A percentile compares a stretch with the other conserved stretches of the same genome.
Conservation (phyloP, 2,797 vertebrate genomes). For the Sebastes cheni region DNA sequence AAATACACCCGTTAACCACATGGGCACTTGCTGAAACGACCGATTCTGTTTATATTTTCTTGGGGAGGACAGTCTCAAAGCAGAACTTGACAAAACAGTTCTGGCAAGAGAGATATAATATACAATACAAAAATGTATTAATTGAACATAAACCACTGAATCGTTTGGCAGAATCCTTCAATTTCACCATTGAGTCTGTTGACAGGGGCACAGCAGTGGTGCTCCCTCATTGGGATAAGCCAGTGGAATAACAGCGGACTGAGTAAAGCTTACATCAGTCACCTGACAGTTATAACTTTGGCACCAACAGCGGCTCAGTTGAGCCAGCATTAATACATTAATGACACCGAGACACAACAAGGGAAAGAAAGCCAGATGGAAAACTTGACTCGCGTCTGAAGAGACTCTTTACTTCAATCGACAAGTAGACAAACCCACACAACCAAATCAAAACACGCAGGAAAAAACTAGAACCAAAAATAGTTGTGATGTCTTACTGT, state of each 20-base stretch:
- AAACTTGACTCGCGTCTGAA: slow-evolving; percentile 39
- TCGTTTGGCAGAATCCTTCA: background rate
- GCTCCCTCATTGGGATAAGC: background rate
- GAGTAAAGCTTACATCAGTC: slow-evolving; percentile 9
- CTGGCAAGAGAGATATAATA: background rate
- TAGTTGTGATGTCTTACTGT: background rate
- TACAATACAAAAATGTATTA: background rate
- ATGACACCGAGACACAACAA: slow-evolving; percentile 44
- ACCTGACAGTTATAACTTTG: slow-evolving; percentile 23
- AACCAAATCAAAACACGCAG: background rate
- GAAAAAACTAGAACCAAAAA: background rate
- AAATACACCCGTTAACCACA: too few relatives aligned
- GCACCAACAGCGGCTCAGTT: background rate
- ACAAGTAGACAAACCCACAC: background rate
- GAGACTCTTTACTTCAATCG: background rate
- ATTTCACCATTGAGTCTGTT: background rate
- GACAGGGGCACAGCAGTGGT: background rate
- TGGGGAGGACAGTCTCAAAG: background rate
- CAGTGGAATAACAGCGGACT: slow-evolving; percentile 9
- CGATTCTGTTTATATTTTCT: background rate
- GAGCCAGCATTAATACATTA: slow-evolving; percentile 40
- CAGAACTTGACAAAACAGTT: background rate
- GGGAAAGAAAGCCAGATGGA: slow-evolving; percentile 41
- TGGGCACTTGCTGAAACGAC: background rate
- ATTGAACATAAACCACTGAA: background rate